Percentiles rank a stretch among this genome's conserved stretches.
Conservation (phyloP, 2,113 vertebrate genomes). For the Silurus asotus region DNA sequence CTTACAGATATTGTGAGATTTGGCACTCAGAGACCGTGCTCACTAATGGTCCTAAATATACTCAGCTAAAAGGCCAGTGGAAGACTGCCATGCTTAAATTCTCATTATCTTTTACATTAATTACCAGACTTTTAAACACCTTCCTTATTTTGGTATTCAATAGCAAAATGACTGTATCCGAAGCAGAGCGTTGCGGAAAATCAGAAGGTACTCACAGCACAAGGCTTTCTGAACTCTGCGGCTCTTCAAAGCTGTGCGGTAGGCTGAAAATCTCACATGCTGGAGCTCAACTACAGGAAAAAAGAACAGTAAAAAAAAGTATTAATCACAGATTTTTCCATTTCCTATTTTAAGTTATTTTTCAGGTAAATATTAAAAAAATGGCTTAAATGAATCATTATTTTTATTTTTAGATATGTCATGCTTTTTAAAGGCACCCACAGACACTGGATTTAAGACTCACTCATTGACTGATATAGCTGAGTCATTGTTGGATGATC, state of each 20-base stretch:
- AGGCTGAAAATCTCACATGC: conserved; percentile 84
- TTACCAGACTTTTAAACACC: conserved; percentile 1
- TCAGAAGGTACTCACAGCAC: conserved; percentile 74
- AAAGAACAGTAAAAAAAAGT: neutral
- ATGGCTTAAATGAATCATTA: neutral
- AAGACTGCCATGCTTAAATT: conserved; percentile 22
- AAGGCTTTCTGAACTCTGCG: conserved; percentile 81
- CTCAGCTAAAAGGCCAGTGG: conserved; percentile 5
- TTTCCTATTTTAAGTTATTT: neutral
- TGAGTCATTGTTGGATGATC: conserved; percentile 87
- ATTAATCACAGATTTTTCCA: neutral
- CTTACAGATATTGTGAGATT: conserved; percentile 15
- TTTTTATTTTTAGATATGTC: neutral
- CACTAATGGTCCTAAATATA: neutral
- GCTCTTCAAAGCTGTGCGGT: conserved; percentile 86
- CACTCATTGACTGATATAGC: conserved; percentile 84
- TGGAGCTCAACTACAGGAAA: conserved; percentile 80
- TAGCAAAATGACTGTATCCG: neutral
- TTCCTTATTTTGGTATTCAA: neutral
- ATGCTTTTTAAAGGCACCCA: neutral
- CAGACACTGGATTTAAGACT: neutral
- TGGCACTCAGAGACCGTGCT: conserved; percentile 6
- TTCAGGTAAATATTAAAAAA: neutral
- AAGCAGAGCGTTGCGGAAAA: neutral
- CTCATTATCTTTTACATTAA: conserved; percentile 28